phyloP scores from a whole-genome alignment of 2,888 invertebrate genomes.

The Dascillus cervinus region DNA sequence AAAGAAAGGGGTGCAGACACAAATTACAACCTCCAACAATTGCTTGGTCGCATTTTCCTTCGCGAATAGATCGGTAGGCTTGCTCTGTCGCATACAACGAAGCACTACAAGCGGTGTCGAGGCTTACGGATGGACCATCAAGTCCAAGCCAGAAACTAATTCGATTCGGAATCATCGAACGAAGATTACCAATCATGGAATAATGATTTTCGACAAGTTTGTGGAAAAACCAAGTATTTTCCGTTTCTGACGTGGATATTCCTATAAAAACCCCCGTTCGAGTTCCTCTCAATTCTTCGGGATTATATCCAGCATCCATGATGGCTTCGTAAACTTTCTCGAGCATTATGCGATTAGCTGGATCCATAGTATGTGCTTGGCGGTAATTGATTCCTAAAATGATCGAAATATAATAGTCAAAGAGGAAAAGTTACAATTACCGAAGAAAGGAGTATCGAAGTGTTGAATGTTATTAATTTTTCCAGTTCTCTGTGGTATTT shows the following conservation, averaged over 20 bases:
- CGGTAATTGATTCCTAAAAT: constrained; percentile 53
- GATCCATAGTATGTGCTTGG: constrained; percentile 52
- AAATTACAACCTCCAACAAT: constrained; percentile 84
- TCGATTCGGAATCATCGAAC: constrained; percentile 86
- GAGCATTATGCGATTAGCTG: constrained; percentile 49
- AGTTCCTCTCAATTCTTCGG: constrained; percentile 60
- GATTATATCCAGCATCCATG: constrained; percentile 56
- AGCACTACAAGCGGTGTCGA: constrained; percentile 94
- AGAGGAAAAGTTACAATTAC: constrained; percentile 24
- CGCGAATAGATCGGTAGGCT: constrained; percentile 65
- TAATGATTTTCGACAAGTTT: constrained; percentile 18
- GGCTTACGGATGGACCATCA: constrained; percentile 78
- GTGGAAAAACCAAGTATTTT: constrained; percentile 59
- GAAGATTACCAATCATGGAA: constrained; percentile 55
- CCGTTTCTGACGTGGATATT: constrained; percentile 66
- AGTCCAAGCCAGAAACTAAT: constrained; percentile 83
- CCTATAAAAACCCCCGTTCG: constrained; percentile 74
- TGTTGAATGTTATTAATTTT: constrained; percentile 49
- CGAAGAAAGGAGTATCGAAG: constrained; percentile 50
- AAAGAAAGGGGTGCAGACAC: constrained; percentile 78
- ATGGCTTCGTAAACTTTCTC: constrained; percentile 52
- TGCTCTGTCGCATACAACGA: constrained; percentile 80
- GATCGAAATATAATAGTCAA: not conserved
- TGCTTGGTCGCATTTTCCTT: constrained; percentile 79
- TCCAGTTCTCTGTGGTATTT: constrained; percentile 55